Evolutionary conservation across 2,113 vertebrate species (phyloP).

Genomic region (Echinops telfairi): DNA sequence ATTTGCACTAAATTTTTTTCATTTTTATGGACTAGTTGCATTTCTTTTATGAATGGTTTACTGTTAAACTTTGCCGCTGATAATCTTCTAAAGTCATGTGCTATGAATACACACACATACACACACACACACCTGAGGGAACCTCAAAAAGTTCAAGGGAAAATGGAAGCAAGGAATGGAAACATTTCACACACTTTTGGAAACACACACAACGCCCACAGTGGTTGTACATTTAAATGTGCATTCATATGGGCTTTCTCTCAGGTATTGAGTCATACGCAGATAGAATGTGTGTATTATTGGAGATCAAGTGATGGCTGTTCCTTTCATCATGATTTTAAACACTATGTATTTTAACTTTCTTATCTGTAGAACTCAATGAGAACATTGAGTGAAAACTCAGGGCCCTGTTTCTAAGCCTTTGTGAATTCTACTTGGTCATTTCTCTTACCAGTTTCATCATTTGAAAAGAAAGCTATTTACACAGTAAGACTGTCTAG

Average conservation of each 20-base stretch:
- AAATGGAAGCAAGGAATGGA: too few species aligned
- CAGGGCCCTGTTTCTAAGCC: background rate
- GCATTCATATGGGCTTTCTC: background rate
- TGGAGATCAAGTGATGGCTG: background rate
- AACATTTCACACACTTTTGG: too few species aligned
- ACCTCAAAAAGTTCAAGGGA: too few species aligned
- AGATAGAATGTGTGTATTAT: background rate
- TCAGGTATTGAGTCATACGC: background rate
- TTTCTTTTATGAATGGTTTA: conserved; percentile 29
- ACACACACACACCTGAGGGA: background rate
- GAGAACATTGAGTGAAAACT: background rate
- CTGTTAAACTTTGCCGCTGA: background rate
- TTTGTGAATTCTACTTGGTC: background rate
- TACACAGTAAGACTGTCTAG: background rate
- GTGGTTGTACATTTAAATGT: background rate
- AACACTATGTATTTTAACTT: too few species aligned
- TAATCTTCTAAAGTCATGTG: background rate
- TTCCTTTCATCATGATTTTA: background rate
- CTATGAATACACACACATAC: too few species aligned
- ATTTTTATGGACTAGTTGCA: background rate
- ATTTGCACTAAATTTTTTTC: background rate
- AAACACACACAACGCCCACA: background rate
- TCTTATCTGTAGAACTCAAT: too few species aligned
- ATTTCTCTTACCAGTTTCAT: background rate
- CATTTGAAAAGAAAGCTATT: background rate